Evolutionary conservation across 2,797 vertebrate species (phyloP), one percentile per base, ranked within the genome.

Genomic region (Rhinophrynus dorsalis): DNA sequence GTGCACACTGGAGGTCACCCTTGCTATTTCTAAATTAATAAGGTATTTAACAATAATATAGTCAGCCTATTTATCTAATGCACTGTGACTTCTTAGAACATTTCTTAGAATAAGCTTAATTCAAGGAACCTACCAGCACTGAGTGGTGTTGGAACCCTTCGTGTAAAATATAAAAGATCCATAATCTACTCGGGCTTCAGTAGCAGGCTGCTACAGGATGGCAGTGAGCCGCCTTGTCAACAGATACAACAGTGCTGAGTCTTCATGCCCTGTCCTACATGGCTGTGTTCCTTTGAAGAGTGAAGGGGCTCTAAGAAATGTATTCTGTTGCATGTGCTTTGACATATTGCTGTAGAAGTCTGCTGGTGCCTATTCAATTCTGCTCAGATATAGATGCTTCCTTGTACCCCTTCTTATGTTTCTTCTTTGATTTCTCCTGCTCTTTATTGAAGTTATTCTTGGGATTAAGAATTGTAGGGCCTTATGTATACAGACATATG

Each of bases 1-100:
- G 30, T 85, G 86, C 83, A 88, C 86, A 85, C 85, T 87, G 86
- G 83, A 89, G 85, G 85, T 90, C 85, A 89, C 86, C 83, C 83
- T 90, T 89, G 83, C 84, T 85, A 83, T 80, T 86, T 80, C 77
- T 74, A 81, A 77, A 72, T 81, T 83, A 74, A 74, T 75, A 58
- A 60, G 57, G 65, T 27, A 10, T 51, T 84, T 86, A 10, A 76
- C 74, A 77, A 62, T 77, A 79, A 68, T 65, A 27, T 60, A 77
- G 15, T 7, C 4, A 32, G 11, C 45, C 1, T 64, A 24, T 15
- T 75, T 83, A 78, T 74, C 57, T 48, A 69, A 45, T 40, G 1
- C 45, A 52, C 0, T 0, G 64, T 23, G 51, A 67, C 52, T 72
- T 59, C 33, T 45, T 42, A 58, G 61, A 40, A 74, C 61, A 54